phyloP scores from a whole-genome alignment of 1,140 invertebrate species.

The Zaprionus davidi region DNA sequence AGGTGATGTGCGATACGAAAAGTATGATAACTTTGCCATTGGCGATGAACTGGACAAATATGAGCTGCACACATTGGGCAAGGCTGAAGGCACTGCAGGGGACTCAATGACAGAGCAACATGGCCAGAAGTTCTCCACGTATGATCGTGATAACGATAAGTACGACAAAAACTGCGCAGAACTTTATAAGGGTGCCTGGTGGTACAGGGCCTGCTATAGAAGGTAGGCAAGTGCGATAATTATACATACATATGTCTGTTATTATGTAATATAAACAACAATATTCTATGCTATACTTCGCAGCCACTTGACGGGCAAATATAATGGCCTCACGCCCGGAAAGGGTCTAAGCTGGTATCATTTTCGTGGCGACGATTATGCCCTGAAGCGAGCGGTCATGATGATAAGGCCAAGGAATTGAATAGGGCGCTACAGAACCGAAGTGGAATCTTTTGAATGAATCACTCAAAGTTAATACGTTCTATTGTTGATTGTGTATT shows the following conservation, averaged over 20 bases:
- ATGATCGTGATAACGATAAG: slow-evolving; percentile 2
- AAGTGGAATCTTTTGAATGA: too few species aligned
- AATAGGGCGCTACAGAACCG: not conserved
- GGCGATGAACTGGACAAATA: slow-evolving; percentile 5
- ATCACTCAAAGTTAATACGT: too few species aligned
- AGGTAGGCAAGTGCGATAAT: not conserved
- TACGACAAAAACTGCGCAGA: not conserved
- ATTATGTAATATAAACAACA: not conserved
- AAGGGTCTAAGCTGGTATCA: slow-evolving; percentile 53
- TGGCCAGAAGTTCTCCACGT: slow-evolving; percentile 2
- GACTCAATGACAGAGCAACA: not conserved
- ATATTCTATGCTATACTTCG: not conserved
- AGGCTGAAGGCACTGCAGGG: not conserved
- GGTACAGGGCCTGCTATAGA: slow-evolving; percentile 7
- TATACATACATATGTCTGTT: too few species aligned
- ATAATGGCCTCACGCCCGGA: slow-evolving; percentile 3
- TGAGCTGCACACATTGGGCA: not conserved
- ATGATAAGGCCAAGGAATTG: slow-evolving; percentile 51
- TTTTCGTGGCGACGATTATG: slow-evolving; percentile 45
- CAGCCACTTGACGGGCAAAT: slow-evolving; percentile 6
- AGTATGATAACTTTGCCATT: slow-evolving; percentile 12
- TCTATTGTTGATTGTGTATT: too few species aligned
- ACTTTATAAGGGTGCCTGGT: slow-evolving; percentile 12
- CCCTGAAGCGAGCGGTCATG: slow-evolving; percentile 52
- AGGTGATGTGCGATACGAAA: slow-evolving; percentile 3